These are phyloP conservation scores for Melanocharis versteri DNA, from an alignment of 2,113 vertebrate species.

Conservation along the genomic window DNA sequence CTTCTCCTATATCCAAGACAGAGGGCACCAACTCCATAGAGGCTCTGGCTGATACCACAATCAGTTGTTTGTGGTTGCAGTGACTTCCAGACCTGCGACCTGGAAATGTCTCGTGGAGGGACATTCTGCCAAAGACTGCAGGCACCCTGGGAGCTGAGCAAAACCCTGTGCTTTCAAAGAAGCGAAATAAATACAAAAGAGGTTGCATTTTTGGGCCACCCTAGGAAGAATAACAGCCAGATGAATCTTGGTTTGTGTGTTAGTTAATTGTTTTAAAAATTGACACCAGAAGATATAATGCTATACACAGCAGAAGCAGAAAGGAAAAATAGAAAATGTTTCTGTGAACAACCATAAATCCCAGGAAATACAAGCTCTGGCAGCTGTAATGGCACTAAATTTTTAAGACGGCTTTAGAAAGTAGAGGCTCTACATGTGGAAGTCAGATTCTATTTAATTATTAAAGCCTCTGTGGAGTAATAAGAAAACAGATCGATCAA, in stretches of 20 bases:
- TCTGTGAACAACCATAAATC: neutral
- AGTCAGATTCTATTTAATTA: constrained; percentile 20
- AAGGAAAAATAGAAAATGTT: neutral
- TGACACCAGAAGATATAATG: neutral
- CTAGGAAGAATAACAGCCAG: neutral
- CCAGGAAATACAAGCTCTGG: neutral
- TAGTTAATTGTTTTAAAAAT: neutral
- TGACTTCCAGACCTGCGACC: accelerated
- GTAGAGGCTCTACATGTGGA: neutral
- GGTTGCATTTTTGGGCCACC: neutral
- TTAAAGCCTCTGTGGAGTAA: neutral
- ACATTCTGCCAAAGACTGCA: neutral
- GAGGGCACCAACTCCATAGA: neutral
- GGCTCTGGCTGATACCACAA: neutral
- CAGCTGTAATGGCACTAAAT: neutral
- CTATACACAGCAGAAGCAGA: neutral
- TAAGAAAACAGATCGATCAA: neutral
- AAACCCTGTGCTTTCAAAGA: neutral
- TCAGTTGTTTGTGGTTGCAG: neutral
- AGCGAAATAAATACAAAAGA: neutral
- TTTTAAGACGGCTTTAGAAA: neutral
- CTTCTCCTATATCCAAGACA: neutral
- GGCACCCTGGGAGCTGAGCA: neutral
- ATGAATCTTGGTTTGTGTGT: neutral
- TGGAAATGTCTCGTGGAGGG: neutral